These are phyloP conservation scores for Amazona guildingii DNA, from an alignment of 2,113 vertebrate genomes.

Conservation along the genomic window DNA sequence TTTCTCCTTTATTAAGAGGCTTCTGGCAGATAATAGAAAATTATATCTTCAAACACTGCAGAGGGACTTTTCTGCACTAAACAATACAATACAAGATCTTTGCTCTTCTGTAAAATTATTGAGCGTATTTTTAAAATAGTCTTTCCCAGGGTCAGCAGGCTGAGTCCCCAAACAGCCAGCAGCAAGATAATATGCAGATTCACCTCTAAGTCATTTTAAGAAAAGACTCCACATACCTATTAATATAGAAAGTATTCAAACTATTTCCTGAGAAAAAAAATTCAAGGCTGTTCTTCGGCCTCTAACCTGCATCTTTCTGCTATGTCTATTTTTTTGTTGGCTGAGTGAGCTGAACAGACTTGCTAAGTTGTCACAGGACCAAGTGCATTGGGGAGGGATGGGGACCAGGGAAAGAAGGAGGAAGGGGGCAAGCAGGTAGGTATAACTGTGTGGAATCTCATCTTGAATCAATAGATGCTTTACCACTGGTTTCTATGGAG, in stretches of 20 bases:
- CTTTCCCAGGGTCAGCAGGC: background rate
- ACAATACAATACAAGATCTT: background rate
- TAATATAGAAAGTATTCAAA: background rate
- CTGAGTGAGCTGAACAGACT: background rate
- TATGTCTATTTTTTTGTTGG: background rate
- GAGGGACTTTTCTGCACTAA: background rate
- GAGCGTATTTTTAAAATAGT: background rate
- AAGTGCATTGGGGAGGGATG: background rate
- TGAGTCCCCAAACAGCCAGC: background rate
- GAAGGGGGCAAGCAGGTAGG: background rate
- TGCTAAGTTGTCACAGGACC: background rate
- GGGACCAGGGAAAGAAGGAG: background rate
- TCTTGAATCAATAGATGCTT: background rate
- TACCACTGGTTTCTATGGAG: background rate
- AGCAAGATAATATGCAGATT: background rate
- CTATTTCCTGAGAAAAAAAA: background rate
- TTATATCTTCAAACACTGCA: constrained; percentile 8
- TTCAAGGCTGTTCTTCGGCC: background rate
- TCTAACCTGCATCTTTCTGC: background rate
- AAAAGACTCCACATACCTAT: background rate
- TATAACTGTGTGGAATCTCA: background rate
- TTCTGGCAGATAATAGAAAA: constrained; percentile 28
- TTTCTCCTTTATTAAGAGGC: constrained; percentile 42
- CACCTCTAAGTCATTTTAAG: background rate
- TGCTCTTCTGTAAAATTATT: background rate